phyloP scores from a whole-genome alignment of 2,113 vertebrate genomes.

The Rousettus leschenaultii region DNA sequence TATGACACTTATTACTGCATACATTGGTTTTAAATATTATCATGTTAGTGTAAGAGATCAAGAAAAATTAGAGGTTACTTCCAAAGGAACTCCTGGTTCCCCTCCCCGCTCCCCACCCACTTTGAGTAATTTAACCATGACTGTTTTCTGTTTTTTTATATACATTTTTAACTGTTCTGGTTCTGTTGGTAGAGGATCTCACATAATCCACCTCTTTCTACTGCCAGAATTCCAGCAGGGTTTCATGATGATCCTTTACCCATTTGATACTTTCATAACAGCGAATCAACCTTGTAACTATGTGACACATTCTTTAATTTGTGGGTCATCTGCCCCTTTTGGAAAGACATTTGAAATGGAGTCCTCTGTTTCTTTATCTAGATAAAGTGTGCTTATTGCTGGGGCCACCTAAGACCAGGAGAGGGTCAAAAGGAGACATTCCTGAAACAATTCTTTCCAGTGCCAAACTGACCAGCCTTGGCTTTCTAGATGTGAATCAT shows the following conservation, averaged over 20 bases:
- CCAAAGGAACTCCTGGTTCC: background rate
- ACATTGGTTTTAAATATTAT: background rate
- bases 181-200: background rate
- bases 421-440: constrained; percentile 72
- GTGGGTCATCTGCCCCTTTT: constrained; percentile 70
- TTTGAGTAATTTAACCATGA: background rate
- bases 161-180: background rate
- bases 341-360: constrained; percentile 69
- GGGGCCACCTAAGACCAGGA: background rate
- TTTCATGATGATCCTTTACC: constrained; percentile 42
- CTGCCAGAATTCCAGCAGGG: constrained; percentile 74
- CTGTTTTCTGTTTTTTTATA: background rate
- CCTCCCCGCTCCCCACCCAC: background rate
- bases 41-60: background rate
- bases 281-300: constrained; percentile 43
- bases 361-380: constrained; percentile 62
- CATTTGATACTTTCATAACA: constrained; percentile 50
- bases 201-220: background rate
- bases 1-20: background rate
- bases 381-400: constrained; percentile 7
- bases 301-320: constrained; percentile 70
- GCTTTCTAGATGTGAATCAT: constrained; percentile 48
- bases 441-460: constrained; percentile 57
- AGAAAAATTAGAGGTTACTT: background rate
- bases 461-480: constrained; percentile 36